phyloP scores from a whole-genome alignment of 2,888 invertebrate species.

The Eilema depressum region DNA sequence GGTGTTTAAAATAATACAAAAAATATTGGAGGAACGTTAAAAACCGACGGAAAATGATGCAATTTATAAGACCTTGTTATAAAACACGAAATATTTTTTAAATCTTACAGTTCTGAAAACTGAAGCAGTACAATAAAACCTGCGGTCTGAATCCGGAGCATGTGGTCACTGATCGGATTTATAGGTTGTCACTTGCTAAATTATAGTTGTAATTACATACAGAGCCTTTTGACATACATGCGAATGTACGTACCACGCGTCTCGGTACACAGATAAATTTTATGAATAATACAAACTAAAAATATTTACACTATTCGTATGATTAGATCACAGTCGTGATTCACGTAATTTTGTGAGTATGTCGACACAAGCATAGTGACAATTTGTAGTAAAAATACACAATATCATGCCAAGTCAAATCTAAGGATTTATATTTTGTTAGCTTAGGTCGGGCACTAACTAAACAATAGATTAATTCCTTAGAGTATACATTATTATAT shows the following conservation, averaged over 20 bases:
- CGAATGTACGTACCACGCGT: constrained; percentile 4
- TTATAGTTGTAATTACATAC: constrained; percentile 18
- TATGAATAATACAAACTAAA: constrained; percentile 34
- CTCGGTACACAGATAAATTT: constrained; percentile 22
- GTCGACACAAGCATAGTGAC: background rate
- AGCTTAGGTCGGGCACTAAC: constrained; percentile 14
- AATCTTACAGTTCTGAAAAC: background rate
- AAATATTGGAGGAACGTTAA: background rate
- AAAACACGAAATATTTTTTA: background rate
- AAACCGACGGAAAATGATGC: background rate
- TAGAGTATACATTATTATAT: too few species aligned
- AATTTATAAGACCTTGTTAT: background rate
- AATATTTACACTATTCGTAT: constrained; percentile 33
- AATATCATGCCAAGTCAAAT: constrained; percentile 3
- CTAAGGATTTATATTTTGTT: background rate
- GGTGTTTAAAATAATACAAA: too few species aligned
- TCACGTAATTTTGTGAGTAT: constrained; percentile 11
- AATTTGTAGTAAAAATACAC: background rate
- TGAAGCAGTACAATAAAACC: constrained; percentile 8
- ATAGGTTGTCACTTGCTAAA: constrained; percentile 23
- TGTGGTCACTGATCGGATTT: constrained; percentile 28
- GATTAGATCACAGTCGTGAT: constrained; percentile 23
- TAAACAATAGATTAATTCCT: background rate
- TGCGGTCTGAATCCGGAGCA: constrained; percentile 32
- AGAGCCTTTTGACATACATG: constrained; percentile 13